A percentile compares a stretch with the other conserved stretches of the same genome.
Conservation (phyloP, 53 echinoderm and acorn worm species). For the Arbacia lixula region DNA sequence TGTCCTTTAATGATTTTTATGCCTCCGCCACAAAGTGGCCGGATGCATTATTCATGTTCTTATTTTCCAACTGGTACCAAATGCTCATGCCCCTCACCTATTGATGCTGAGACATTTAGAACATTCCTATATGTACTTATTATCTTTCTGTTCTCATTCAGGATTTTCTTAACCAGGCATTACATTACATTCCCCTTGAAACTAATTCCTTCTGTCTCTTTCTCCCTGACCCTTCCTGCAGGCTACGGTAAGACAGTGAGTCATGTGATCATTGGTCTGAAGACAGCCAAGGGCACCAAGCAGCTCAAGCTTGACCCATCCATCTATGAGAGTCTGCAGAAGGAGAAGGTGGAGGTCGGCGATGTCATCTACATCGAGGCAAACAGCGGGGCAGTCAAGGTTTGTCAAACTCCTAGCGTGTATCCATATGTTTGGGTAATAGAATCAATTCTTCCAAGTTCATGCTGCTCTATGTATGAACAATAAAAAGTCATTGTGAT, state of each 20-base stretch:
- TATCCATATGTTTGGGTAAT: too few species aligned
- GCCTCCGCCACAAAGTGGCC: too few species aligned
- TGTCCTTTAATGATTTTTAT: too few species aligned
- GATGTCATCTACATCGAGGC: slow-evolving; percentile 99
- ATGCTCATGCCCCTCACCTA: too few species aligned
- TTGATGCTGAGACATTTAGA: too few species aligned
- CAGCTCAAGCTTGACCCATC: slow-evolving; percentile 97
- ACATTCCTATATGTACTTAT: background rate
- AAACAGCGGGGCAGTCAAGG: slow-evolving; percentile 99
- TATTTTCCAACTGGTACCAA: too few species aligned
- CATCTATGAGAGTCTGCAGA: slow-evolving; percentile 98
- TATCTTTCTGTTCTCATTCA: background rate
- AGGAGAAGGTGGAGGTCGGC: slow-evolving; percentile 97
- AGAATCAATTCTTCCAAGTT: too few species aligned
- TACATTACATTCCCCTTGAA: too few species aligned
- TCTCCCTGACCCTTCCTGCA: slow-evolving; percentile 16
- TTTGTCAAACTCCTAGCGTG: slow-evolving; percentile 16
- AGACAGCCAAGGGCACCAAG: slow-evolving; percentile 99
- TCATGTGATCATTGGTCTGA: slow-evolving; percentile 97
- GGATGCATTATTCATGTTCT: too few species aligned
- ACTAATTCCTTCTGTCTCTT: background rate
- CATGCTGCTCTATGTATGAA: too few species aligned
- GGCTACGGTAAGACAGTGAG: slow-evolving; percentile 99
- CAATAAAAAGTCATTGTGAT: too few species aligned
- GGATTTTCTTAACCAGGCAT: too few species aligned